Percentiles rank a stretch among this genome's conserved stretches.
phyloP scores from a whole-genome alignment of 2,888 invertebrate species.

The Coenonympha glycerion region DNA sequence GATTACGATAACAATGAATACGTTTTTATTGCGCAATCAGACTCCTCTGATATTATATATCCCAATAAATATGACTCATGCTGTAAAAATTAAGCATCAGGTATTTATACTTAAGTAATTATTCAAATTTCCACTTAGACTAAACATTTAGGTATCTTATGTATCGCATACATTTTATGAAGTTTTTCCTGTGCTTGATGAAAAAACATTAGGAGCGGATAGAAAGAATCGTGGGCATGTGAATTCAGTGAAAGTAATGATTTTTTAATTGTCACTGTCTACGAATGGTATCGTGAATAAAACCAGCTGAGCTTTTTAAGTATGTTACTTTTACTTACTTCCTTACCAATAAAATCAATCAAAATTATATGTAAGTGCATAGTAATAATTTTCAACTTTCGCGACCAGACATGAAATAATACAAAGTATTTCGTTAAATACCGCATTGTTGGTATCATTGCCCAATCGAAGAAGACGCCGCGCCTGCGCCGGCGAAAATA shows the following conservation, averaged over 20 bases:
- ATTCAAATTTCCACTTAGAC: too few relatives aligned
- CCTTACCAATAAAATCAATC: not conserved
- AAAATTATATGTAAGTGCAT: not conserved
- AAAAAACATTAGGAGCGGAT: not conserved
- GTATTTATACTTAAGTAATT: too few relatives aligned
- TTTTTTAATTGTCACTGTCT: not conserved
- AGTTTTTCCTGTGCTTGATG: not conserved
- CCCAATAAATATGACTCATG: too few relatives aligned
- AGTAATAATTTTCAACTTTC: conserved; percentile 18
- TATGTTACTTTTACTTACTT: not conserved
- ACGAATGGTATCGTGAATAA: not conserved
- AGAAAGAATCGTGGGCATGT: not conserved
- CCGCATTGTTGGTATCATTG: conserved; percentile 30
- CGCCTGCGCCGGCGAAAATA: conserved; percentile 25
- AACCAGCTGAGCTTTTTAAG: not conserved
- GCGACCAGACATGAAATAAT: conserved; percentile 25
- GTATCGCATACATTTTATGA: too few relatives aligned
- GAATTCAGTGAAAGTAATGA: not conserved
- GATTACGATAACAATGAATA: too few relatives aligned
- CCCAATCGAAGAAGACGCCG: conserved; percentile 30
- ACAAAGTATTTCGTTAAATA: conserved; percentile 23
- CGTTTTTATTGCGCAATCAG: too few relatives aligned
- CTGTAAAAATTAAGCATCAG: too few relatives aligned
- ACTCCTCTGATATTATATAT: too few relatives aligned
- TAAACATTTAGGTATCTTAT: too few relatives aligned